phyloP scores from a whole-genome alignment of 2,113 vertebrate genomes.

The Mionectes macconnelli region DNA sequence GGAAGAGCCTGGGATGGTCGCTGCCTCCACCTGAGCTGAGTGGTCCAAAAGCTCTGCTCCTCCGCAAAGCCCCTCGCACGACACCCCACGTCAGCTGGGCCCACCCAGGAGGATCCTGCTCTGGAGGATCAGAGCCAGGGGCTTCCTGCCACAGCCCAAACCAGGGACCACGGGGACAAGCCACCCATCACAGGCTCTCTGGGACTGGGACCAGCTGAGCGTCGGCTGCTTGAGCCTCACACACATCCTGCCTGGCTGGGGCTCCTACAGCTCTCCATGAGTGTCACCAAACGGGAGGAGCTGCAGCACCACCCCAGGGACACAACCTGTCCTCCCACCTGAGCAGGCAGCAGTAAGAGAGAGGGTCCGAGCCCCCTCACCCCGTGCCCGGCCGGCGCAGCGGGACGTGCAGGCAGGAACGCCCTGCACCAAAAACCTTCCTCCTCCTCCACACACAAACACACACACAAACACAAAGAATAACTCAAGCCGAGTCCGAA shows the following conservation, averaged over 20 bases:
- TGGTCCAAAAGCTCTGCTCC: neutral
- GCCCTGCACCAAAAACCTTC: neutral
- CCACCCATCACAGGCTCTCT: neutral
- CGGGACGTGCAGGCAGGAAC: neutral
- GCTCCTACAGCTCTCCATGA: neutral
- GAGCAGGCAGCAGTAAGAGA: neutral
- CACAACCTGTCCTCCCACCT: neutral
- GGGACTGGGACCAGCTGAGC: neutral
- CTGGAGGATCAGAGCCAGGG: neutral
- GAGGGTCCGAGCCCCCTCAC: neutral
- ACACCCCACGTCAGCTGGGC: neutral
- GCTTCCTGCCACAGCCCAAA: neutral
- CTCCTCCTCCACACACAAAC: neutral
- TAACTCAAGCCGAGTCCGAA: neutral
- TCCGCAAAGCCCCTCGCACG: neutral
- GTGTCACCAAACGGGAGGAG: neutral
- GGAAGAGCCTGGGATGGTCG: slow-evolving; percentile 23
- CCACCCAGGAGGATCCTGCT: neutral
- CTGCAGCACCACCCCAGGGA: neutral
- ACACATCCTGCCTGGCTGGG: neutral
- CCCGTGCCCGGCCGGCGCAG: neutral
- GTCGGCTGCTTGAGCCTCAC: neutral
- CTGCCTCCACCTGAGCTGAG: neutral
- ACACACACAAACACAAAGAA: neutral
- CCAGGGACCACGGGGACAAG: neutral